Evolutionary conservation across 2,797 vertebrate species (phyloP).

Genomic region (Ctenopoma kingsleyae): DNA sequence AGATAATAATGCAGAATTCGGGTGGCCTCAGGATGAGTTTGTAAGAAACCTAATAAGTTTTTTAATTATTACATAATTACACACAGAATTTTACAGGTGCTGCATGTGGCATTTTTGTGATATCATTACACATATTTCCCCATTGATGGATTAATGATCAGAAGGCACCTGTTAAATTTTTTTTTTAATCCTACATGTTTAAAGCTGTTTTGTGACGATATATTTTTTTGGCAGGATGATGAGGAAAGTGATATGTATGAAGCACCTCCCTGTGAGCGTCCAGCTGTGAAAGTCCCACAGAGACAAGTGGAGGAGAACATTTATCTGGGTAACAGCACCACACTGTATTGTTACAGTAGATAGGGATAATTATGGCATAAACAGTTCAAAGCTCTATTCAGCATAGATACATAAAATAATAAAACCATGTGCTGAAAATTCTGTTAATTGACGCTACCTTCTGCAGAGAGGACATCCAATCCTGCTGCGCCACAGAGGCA

Average conservation of each 20-base stretch:
- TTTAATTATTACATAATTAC: too few relatives aligned
- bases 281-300: slow-evolving; percentile 66
- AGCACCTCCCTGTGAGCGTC: slow-evolving; percentile 81
- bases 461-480: slow-evolving; percentile 65
- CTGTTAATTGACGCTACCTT: not conserved
- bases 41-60: slow-evolving; percentile 58
- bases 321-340: slow-evolving; percentile 79
- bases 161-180: too few relatives aligned
- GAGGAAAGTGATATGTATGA: slow-evolving; percentile 83
- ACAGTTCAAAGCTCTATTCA: not conserved
- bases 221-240: slow-evolving; percentile 71
- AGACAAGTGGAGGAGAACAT: slow-evolving; percentile 75
- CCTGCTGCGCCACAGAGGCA: slow-evolving; percentile 62
- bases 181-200: too few relatives aligned
- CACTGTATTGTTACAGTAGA: not conserved
- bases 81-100: not conserved
- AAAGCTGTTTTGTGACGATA: not conserved
- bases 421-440: not conserved
- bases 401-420: not conserved
- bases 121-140: not conserved
- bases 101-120: not conserved
- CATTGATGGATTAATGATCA: too few relatives aligned
- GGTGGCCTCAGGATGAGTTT: slow-evolving; percentile 82
- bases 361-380: not conserved
- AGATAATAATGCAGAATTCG: slow-evolving; percentile 68